Base-by-base conservation (phyloP, 1,140 invertebrate species). In the Zaprionus inermis region DNA sequence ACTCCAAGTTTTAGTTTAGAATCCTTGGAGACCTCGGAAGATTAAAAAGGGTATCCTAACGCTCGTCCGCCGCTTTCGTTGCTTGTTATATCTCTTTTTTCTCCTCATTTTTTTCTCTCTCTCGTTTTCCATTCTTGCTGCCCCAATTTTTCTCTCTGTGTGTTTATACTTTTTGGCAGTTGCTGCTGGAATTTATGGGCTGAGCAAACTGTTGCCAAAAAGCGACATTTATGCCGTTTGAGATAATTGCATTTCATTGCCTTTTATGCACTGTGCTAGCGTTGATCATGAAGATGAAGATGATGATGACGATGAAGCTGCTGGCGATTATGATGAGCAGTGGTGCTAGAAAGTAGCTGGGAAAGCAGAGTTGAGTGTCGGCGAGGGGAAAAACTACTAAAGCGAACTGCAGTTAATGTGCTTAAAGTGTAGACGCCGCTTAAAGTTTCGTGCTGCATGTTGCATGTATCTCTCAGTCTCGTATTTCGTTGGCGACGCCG, bases 181-280 rank as follows among this genome's bases (percentile, higher is more conserved):
- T 80, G 83, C 72, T 86, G 59, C 41, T 58, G 67, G 41, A 81
- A 88, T 76, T 85, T 85, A 88, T 85, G 81, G 73, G 81, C 77
- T 82, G 57, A 66, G 81, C 69, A 73, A 84, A 75, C 79, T 64
- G 82, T 82, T 85, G 82, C 82, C 82, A 85, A 85, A 82, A 76
- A 74, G 75, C 64, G 82, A 85, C 82, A 86, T 84, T 85, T 86
- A 85, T 85, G 82, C 82, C 82, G 72, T 85, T 85, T 85, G 82
- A 85, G 82, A 85, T 85, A 85, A 85, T 85, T 85, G 82, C 82
- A 85, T 85, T 85, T 85, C 88, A 85, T 85, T 85, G 82, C 83
- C 83, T 82, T 85, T 85, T 85, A 85, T 85, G 66, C 69, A 85
- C 83, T 85, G 65, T 61, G 20, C 74, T n/a, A 44, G 52, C 7